Evolutionary conservation across 2,113 vertebrate species (phyloP), one percentile per base, ranked within the genome.

Genomic region (Chamaetylas fuelleborni): DNA sequence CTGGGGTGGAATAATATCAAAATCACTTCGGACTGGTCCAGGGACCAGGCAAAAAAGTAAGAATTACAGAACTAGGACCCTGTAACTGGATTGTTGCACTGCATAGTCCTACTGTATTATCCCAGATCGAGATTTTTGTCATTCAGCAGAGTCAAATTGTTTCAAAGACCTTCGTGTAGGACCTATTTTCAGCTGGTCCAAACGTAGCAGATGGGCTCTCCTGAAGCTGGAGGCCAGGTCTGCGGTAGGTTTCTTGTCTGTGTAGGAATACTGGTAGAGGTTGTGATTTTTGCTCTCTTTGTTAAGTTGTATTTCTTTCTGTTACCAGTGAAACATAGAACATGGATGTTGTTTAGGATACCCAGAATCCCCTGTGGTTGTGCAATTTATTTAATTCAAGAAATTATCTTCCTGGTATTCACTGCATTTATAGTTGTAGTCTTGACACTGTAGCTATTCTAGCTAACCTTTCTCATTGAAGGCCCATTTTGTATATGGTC

Each of bases 161-260:
- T 79, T 58, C 53, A 78, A 53, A 4, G 4, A 64, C 40, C 53
- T 91, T 60, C 2, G 1, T 45, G 40, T 34, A 94, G 62, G 71
- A n/a, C 26, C 47, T 86, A 2, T 74, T 51, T 64, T 88, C 79
- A 79, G 19, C 53, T 80, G 50, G 24, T 71, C 43, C 76, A 86
- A 3, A 60, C 0, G 0, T n/a, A 81, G 71, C 0, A 0, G 73
- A 48, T 48, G 64, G 56, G 51, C 38, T 88, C 40, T 83, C 74
- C 61, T 72, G 66, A 76, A 92, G 60, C 86, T 86, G 45, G 85
- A 90, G 79, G 90, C 79, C 67, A 74, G 71, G 34, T 56, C 85
- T 78, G n/a, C 0, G 0, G 28, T 64, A 81, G 43, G 61, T 57
- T 88, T 65, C 14, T 54, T 88, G 58, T 83, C 79, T 40, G 7